Percentiles rank a stretch among this genome's conserved stretches.
Conservation (phyloP, 2,888 invertebrate genomes). For the Caradrina kadenii region DNA sequence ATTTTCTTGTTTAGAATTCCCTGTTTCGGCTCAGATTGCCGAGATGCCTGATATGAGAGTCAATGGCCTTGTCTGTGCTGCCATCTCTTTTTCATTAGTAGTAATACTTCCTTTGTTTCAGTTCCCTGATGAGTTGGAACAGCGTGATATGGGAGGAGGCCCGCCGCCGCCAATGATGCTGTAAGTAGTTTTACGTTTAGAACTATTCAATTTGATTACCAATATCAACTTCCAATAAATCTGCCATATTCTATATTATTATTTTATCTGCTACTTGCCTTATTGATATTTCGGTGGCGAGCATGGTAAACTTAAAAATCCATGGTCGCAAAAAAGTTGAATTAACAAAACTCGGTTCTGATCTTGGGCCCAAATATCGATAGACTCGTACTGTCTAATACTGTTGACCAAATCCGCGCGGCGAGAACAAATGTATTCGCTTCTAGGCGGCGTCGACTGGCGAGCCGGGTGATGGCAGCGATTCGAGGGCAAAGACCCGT, state of each 20-base stretch:
- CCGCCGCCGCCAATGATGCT: conserved; percentile 72
- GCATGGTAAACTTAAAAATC: conserved; percentile 29
- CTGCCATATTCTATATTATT: conserved; percentile 17
- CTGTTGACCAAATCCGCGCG: conserved; percentile 52
- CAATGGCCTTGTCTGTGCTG: background rate
- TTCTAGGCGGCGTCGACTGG: conserved; percentile 55
- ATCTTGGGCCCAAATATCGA: conserved; percentile 51
- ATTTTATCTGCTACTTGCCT: conserved; percentile 51
- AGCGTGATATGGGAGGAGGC: conserved; percentile 69
- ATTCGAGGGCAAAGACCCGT: conserved; percentile 50
- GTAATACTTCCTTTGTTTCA: conserved; percentile 63
- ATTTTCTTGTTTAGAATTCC: background rate
- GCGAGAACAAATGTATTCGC: conserved; percentile 59
- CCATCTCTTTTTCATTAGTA: background rate
- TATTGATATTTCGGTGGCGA: conserved; percentile 55
- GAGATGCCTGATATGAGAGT: background rate
- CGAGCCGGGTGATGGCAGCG: conserved; percentile 60
- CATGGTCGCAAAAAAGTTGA: conserved; percentile 26
- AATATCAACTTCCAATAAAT: conserved; percentile 32
- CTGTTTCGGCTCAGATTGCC: background rate
- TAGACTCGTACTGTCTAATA: conserved; percentile 52
- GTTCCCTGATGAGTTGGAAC: conserved; percentile 82
- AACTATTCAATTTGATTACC: conserved; percentile 23
- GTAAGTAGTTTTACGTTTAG: conserved; percentile 69
- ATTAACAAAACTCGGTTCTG: conserved; percentile 18